Conservation (phyloP, 1,140 invertebrate genomes). For the Asobara japonica region DNA sequence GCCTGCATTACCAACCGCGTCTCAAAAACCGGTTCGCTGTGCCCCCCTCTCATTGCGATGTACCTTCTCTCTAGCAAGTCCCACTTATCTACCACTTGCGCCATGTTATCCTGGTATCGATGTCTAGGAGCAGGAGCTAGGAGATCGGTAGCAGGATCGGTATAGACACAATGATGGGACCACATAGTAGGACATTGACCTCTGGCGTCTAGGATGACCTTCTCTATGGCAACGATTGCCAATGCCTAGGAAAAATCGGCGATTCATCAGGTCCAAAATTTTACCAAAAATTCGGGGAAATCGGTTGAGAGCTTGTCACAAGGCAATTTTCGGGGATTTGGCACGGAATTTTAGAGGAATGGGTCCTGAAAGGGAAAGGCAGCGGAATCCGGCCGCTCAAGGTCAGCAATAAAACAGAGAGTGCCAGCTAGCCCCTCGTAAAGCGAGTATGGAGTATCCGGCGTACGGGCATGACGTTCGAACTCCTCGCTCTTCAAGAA, state of each 20-base stretch:
- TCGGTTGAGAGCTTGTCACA: neutral
- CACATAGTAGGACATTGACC: neutral
- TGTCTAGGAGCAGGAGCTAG: slow-evolving; percentile 47
- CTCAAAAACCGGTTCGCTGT: slow-evolving; percentile 14
- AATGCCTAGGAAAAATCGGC: neutral
- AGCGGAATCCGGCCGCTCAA: slow-evolving; percentile 77
- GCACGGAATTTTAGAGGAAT: slow-evolving; percentile 56
- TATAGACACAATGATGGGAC: neutral
- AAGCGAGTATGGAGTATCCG: slow-evolving; percentile 84
- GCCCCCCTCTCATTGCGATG: neutral
- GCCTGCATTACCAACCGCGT: slow-evolving; percentile 4
- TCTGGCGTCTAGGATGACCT: neutral
- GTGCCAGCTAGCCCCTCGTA: slow-evolving; percentile 90
- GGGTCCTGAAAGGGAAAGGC: slow-evolving; percentile 89
- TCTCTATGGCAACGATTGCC: neutral
- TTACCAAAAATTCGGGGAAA: neutral
- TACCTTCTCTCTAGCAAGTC: slow-evolving; percentile 27
- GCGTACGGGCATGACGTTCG: slow-evolving; percentile 73
- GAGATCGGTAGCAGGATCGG: slow-evolving; percentile 43
- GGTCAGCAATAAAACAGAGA: slow-evolving; percentile 82
- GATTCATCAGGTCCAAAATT: neutral
- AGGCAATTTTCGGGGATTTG: neutral
- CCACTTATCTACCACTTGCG: slow-evolving; percentile 32
- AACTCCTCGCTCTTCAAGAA: slow-evolving; percentile 79
- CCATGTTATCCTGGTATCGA: slow-evolving; percentile 41